Evolutionary conservation across 2,888 invertebrate genomes (phyloP).

Genomic region (Malacosoma neustria): DNA sequence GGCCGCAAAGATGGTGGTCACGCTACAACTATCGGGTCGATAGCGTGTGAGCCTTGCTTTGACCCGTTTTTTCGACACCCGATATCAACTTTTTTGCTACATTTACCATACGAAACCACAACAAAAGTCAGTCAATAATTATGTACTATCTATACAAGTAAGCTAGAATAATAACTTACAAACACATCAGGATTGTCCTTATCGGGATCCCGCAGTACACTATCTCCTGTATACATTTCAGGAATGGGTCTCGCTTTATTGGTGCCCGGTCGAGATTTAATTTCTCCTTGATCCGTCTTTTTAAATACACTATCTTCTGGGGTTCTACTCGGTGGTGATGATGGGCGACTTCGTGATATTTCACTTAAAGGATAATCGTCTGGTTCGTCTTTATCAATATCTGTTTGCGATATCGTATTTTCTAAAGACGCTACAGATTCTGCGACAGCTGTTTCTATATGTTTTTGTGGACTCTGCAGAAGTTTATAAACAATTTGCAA

Average conservation of each 20-base stretch:
- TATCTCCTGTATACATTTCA: conserved; percentile 21
- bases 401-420: conserved; percentile 26
- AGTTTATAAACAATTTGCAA: too few relatives aligned
- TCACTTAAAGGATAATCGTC: conserved; percentile 17
- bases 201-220: conserved; percentile 52
- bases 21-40: too few relatives aligned
- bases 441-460: conserved; percentile 22
- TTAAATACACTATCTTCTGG: conserved; percentile 24
- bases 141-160: too few relatives aligned
- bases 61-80: too few relatives aligned
- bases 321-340: conserved; percentile 21
- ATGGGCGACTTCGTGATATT: conserved; percentile 18
- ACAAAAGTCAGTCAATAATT: too few relatives aligned
- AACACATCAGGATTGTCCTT: conserved; percentile 50
- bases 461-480: conserved; percentile 43
- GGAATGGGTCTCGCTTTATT: conserved; percentile 54
- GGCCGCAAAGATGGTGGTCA: too few relatives aligned
- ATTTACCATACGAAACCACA: too few relatives aligned
- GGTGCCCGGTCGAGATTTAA: conserved; percentile 29
- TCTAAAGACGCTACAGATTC: conserved; percentile 35
- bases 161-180: conserved; percentile 38
- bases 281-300: conserved; percentile 28
- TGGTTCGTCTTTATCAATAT: conserved; percentile 29
- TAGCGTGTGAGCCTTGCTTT: too few relatives aligned
- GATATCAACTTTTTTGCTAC: too few relatives aligned